These are phyloP conservation scores for Meganola albula DNA, from an alignment of 2,888 invertebrate species.

Conservation along the genomic window DNA sequence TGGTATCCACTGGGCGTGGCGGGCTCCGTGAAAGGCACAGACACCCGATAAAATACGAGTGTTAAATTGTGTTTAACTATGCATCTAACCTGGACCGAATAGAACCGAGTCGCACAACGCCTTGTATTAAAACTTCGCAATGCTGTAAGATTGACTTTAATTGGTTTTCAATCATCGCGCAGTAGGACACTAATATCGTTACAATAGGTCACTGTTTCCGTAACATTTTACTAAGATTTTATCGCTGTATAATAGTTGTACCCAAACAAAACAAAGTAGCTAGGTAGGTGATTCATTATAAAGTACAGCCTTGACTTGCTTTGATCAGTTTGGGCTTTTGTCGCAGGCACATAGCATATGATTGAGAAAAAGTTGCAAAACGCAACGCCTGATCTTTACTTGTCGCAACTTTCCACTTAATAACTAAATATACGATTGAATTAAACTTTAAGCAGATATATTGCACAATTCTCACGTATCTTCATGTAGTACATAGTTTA, in stretches of 20 bases:
- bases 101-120: conserved; percentile 23
- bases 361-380: conserved; percentile 46
- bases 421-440: conserved; percentile 29
- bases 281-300: conserved; percentile 41
- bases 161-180: conserved; percentile 46
- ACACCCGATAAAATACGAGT: conserved; percentile 51
- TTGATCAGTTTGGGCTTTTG: conserved; percentile 35
- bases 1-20: conserved; percentile 48
- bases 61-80: conserved; percentile 41
- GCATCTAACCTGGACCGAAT: conserved; percentile 40
- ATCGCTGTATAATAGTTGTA: too few relatives aligned
- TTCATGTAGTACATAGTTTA: conserved; percentile 32
- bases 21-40: conserved; percentile 62
- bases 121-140: conserved; percentile 32
- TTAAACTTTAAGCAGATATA: conserved; percentile 8
- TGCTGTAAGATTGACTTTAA: conserved; percentile 43
- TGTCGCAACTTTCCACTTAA: conserved; percentile 32
- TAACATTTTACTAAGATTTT: too few relatives aligned
- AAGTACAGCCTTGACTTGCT: conserved; percentile 46
- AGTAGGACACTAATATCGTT: conserved; percentile 32
- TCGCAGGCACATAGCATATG: conserved; percentile 29
- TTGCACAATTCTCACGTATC: conserved; percentile 24
- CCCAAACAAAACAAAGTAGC: conserved; percentile 33
- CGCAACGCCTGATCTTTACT: conserved; percentile 33
- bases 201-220: conserved; percentile 41